These are phyloP conservation scores for Rhynchonema sp. DNA, from an alignment of 2,888 invertebrate genomes.

Conservation along the genomic window DNA sequence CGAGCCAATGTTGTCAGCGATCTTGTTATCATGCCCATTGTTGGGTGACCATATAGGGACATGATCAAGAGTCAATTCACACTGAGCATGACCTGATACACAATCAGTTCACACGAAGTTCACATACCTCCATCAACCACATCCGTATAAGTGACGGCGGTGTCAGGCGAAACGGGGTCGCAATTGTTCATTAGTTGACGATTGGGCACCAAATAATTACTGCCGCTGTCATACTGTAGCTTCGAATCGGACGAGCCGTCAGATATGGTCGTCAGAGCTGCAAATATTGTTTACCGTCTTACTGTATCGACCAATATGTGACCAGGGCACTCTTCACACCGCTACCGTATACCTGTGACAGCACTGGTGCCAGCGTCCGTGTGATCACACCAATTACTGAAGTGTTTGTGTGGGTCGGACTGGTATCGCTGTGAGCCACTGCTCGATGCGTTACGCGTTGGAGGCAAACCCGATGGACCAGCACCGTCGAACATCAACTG, in stretches of 20 bases:
- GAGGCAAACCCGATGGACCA: not conserved
- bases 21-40: too few relatives aligned
- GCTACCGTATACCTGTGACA: too few relatives aligned
- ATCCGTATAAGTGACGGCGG: not conserved
- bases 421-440: not conserved
- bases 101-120: too few relatives aligned
- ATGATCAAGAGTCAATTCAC: not conserved
- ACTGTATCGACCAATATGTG: too few relatives aligned
- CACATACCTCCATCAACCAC: too few relatives aligned
- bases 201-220: not conserved
- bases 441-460: not conserved
- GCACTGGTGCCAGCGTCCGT: too few relatives aligned
- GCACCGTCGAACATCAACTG: not conserved
- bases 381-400: too few relatives aligned
- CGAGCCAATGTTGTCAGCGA: too few relatives aligned
- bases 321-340: too few relatives aligned
- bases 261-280: not conserved
- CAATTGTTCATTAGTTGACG: too few relatives aligned
- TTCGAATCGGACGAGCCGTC: not conserved
- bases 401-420: not conserved
- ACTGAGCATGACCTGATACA: not conserved
- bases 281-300: not conserved
- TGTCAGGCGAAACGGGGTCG: not conserved
- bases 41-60: too few relatives aligned
- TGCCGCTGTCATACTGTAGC: not conserved